Conservation (phyloP, 2,113 vertebrate genomes). For the Ahaetulla prasina region DNA sequence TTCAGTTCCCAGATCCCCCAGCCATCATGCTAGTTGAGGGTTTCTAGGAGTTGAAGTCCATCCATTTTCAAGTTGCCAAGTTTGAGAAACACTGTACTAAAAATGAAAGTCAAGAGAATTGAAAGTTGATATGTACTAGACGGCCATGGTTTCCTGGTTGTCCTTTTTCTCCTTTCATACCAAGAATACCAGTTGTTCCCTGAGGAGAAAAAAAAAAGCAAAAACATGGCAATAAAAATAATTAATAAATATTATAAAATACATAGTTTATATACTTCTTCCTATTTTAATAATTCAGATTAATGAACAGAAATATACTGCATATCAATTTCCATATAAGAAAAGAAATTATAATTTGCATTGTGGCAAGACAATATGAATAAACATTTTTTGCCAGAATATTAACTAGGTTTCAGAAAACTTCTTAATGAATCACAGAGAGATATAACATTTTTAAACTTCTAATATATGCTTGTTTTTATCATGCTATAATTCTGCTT, state of each 20-base stretch:
- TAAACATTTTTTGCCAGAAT: neutral
- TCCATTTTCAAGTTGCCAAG: neutral
- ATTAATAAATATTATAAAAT: neutral
- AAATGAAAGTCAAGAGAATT: neutral
- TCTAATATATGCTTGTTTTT: neutral
- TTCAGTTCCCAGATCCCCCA: neutral
- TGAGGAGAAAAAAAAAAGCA: neutral
- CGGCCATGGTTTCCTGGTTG: slow-evolving; percentile 36
- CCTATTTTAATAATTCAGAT: neutral
- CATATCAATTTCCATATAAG: neutral
- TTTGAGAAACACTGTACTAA: neutral
- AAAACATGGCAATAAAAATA: neutral
- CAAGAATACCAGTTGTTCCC: slow-evolving; percentile 42
- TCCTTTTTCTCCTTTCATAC: slow-evolving; percentile 53
- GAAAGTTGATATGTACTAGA: slow-evolving; percentile 34
- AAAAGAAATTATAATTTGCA: neutral
- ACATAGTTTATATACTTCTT: neutral
- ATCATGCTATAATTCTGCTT: neutral
- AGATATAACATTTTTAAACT: neutral
- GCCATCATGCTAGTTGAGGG: neutral
- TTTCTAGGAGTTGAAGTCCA: neutral
- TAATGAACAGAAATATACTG: neutral
- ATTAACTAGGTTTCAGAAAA: neutral
- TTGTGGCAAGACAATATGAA: neutral
- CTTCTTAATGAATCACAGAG: neutral